These are phyloP conservation scores for Hippasteria phrygiana DNA, from an alignment of 53 echinoderm and acorn worm genomes.

Conservation along the genomic window DNA sequence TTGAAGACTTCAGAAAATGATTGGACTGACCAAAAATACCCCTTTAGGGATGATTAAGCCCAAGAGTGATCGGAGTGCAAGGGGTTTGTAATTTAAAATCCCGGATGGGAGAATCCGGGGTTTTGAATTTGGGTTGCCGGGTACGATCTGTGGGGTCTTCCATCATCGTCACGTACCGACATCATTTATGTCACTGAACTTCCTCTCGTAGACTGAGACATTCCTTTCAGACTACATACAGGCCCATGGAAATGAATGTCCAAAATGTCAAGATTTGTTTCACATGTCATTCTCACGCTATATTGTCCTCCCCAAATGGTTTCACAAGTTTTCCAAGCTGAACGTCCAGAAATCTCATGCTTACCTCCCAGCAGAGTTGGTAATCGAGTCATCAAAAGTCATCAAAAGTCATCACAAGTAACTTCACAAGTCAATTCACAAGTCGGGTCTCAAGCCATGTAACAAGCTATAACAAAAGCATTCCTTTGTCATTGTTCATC, in stretches of 20 bases:
- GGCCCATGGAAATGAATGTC: neutral
- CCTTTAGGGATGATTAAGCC: constrained; percentile 24
- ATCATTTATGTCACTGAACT: neutral
- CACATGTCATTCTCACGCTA: neutral
- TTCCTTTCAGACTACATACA: neutral
- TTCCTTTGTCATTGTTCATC: too few relatives aligned
- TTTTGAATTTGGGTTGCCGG: neutral
- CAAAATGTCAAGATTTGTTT: neutral
- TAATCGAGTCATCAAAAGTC: too few relatives aligned
- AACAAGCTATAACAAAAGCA: too few relatives aligned
- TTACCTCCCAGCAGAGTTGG: too few relatives aligned
- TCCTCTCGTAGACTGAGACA: too few relatives aligned
- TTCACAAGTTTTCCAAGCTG: too few relatives aligned
- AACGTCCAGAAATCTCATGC: too few relatives aligned
- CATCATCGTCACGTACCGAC: neutral
- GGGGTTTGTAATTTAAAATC: neutral
- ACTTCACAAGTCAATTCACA: too few relatives aligned
- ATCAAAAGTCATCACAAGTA: too few relatives aligned
- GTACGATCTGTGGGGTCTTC: neutral
- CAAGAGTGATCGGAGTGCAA: neutral
- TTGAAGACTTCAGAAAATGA: neutral
- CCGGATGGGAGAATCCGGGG: neutral
- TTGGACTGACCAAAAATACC: neutral
- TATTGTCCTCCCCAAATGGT: too few relatives aligned
- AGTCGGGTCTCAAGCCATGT: too few relatives aligned